Percentiles rank a stretch among this genome's conserved stretches.
Evolutionary conservation across 2,797 vertebrate species (phyloP).

Genomic region (Chaenodraco wilsoni): DNA sequence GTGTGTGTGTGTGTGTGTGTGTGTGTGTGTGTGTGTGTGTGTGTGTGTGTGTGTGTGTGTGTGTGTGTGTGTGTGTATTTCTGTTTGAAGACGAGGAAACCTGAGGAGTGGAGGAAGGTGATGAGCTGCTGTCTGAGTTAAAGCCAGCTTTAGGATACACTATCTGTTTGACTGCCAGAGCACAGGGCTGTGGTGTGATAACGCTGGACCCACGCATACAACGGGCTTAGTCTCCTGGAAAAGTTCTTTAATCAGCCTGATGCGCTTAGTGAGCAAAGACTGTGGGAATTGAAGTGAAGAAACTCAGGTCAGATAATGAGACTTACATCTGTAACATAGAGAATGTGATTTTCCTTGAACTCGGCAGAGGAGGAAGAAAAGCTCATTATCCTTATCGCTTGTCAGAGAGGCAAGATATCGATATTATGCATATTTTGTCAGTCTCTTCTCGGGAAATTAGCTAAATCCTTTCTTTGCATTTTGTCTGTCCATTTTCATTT

Average conservation of each 20-base stretch:
- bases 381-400: slow-evolving; percentile 82
- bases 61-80: not conserved
- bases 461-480: slow-evolving; percentile 56
- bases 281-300: slow-evolving; percentile 77
- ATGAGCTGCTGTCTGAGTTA: slow-evolving; percentile 56
- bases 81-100: slow-evolving; percentile 26
- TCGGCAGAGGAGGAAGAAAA: slow-evolving; percentile 71
- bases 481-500: slow-evolving; percentile 61
- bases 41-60: slow-evolving; percentile 2
- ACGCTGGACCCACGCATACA: slow-evolving; percentile 62
- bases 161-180: slow-evolving; percentile 67
- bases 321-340: slow-evolving; percentile 78
- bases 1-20: slow-evolving; percentile 6
- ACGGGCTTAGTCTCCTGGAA: slow-evolving; percentile 73
- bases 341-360: slow-evolving; percentile 76
- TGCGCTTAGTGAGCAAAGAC: slow-evolving; percentile 78
- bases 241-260: slow-evolving; percentile 79
- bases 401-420: slow-evolving; percentile 69
- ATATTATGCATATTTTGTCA: slow-evolving; percentile 76
- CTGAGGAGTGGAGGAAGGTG: slow-evolving; percentile 40
- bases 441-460: slow-evolving; percentile 67
- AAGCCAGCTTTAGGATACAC: slow-evolving; percentile 53
- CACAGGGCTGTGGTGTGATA: slow-evolving; percentile 68
- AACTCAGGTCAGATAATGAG: slow-evolving; percentile 80
- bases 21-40: slow-evolving; percentile 2